These are phyloP conservation scores for Lipotes vexillifer DNA, from an alignment of 2,113 vertebrate genomes.

Conservation along the genomic window DNA sequence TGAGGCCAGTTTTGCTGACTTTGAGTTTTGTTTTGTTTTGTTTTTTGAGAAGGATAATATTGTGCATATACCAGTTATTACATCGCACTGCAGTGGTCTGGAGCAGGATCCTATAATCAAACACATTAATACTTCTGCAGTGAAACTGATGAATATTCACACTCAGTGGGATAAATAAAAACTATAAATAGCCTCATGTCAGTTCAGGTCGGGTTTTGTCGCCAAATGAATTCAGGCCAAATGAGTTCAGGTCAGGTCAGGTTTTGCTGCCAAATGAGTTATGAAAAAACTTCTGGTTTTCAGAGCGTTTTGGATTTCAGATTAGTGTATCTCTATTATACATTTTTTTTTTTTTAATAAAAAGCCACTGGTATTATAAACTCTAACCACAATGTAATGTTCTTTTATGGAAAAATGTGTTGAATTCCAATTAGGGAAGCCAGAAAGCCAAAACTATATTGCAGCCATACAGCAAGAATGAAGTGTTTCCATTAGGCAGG, in stretches of 20 bases:
- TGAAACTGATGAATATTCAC: slow-evolving; percentile 68
- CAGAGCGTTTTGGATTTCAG: slow-evolving; percentile 35
- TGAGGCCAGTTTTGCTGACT: slow-evolving; percentile 44
- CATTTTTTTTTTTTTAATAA: no score
- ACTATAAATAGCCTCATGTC: slow-evolving; percentile 62
- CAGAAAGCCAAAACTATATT: neutral
- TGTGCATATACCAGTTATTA: slow-evolving; percentile 26
- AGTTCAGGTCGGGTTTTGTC: slow-evolving; percentile 51
- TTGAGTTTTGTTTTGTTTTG: slow-evolving; percentile 19
- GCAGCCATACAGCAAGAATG: neutral
- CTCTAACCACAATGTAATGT: slow-evolving; percentile 20
- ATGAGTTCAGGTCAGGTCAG: slow-evolving; percentile 67
- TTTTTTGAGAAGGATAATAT: slow-evolving; percentile 8
- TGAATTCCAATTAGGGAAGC: slow-evolving; percentile 4
- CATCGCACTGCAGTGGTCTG: slow-evolving; percentile 24
- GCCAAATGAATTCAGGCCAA: slow-evolving; percentile 33
- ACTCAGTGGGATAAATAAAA: slow-evolving; percentile 59
- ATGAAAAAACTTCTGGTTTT: slow-evolving; percentile 53
- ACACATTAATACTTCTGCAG: slow-evolving; percentile 44
- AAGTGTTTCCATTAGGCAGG: neutral
- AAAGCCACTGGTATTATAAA: neutral
- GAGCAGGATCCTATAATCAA: slow-evolving; percentile 45
- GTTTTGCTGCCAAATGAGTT: slow-evolving; percentile 57
- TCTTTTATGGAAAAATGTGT: slow-evolving; percentile 50
- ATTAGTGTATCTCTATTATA: slow-evolving; percentile 34